Evolutionary conservation across 2,113 vertebrate genomes (phyloP).

Genomic region (Naja naja): DNA sequence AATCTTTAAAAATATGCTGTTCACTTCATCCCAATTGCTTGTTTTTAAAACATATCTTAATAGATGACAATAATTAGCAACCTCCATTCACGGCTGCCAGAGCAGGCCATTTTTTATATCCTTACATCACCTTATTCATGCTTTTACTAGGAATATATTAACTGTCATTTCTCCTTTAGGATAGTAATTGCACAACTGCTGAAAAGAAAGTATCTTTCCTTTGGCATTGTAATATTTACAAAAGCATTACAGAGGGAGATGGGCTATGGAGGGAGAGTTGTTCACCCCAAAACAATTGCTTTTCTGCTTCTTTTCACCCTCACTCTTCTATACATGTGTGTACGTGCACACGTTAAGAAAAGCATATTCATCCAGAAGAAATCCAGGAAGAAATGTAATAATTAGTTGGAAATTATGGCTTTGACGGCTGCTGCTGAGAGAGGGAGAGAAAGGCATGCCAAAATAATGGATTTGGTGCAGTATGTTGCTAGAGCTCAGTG

Average conservation of each 20-base stretch:
- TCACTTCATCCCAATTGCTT: not conserved
- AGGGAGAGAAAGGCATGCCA: not conserved
- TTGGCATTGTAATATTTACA: not conserved
- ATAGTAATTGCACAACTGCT: not conserved
- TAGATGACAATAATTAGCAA: not conserved
- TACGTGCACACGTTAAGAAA: not conserved
- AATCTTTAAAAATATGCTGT: not conserved
- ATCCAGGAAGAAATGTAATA: not conserved
- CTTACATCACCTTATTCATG: not conserved
- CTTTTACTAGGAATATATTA: not conserved
- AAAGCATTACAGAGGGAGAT: not conserved
- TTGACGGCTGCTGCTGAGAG: not conserved
- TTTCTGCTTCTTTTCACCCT: not conserved
- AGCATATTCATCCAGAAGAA: not conserved
- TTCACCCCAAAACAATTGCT: not conserved
- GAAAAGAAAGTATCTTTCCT: not conserved
- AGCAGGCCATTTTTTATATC: not conserved
- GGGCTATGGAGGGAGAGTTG: not conserved
- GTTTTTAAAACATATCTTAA: not conserved
- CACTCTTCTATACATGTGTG: not conserved
- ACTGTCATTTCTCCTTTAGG: not conserved
- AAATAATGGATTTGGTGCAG: not conserved
- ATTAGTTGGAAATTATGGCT: not conserved
- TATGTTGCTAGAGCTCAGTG: not conserved
- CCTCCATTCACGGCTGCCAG: not conserved